Conservation (phyloP, 2,888 invertebrate species). For the Drosophila engyochracea region DNA sequence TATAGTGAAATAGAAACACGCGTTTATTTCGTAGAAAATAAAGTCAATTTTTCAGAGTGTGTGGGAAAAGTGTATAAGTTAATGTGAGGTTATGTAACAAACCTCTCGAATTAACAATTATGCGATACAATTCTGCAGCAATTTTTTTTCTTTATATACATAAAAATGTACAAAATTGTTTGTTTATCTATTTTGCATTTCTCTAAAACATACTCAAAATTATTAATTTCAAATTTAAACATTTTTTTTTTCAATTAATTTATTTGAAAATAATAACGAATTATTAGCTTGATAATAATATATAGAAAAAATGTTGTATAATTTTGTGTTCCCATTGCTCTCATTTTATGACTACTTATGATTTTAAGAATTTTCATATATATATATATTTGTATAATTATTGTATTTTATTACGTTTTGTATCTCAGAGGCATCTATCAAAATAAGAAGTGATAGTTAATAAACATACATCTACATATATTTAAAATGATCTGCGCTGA, state of each 20-base stretch:
- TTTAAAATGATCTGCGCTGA: constrained; percentile 30
- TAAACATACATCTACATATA: constrained; percentile 21
- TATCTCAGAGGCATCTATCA: constrained; percentile 30
- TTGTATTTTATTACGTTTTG: constrained; percentile 15
- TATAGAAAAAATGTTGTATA: neutral
- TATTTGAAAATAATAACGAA: neutral
- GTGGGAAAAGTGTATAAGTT: constrained; percentile 23
- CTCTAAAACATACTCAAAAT: neutral
- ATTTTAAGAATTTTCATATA: constrained; percentile 1
- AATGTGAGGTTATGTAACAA: constrained; percentile 33
- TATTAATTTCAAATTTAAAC: neutral
- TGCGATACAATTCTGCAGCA: constrained; percentile 50
- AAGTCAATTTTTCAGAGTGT: constrained; percentile 29
- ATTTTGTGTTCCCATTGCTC: constrained; percentile 2
- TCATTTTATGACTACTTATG: neutral
- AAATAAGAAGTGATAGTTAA: constrained; percentile 38
- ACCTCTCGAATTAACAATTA: constrained; percentile 19
- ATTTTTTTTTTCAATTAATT: neutral
- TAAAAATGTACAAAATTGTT: constrained; percentile 3
- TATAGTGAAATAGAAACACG: constrained; percentile 2
- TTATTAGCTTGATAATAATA: constrained; percentile 1
- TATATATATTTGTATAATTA: constrained; percentile 13
- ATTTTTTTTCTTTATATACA: constrained; percentile 30
- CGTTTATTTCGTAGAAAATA: neutral
- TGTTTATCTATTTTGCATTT: neutral